phyloP scores from a whole-genome alignment of 2,113 vertebrate species.

The Oreamnos americanus region DNA sequence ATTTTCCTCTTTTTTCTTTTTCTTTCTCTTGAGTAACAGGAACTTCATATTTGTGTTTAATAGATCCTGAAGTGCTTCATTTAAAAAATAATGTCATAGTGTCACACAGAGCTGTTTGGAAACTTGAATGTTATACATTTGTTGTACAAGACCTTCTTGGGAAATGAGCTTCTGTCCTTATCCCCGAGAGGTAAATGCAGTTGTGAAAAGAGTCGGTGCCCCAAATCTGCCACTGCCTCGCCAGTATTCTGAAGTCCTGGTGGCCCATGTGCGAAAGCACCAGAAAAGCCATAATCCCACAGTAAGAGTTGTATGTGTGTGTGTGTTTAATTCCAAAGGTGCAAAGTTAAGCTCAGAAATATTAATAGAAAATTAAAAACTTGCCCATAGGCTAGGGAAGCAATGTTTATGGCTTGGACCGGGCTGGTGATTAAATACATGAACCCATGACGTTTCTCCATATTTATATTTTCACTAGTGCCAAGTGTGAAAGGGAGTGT shows the following conservation, averaged over 20 bases:
- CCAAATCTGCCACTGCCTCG: not conserved
- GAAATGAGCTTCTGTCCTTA: not conserved
- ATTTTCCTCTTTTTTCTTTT: not conserved
- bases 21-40: not conserved
- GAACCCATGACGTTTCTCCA: not conserved
- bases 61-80: not conserved
- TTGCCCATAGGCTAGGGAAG: not conserved
- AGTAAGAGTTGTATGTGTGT: too few relatives aligned
- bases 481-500: not conserved
- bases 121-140: not conserved
- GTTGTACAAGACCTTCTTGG: not conserved
- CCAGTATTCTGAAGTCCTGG: too few relatives aligned
- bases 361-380: not conserved
- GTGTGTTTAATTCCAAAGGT: not conserved
- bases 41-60: not conserved
- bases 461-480: not conserved
- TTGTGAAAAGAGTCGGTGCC: not conserved
- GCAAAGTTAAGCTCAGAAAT: not conserved
- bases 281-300: not conserved
- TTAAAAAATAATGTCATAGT: not conserved
- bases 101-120: not conserved
- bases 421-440: not conserved
- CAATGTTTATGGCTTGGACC: not conserved
- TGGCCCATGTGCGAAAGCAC: accelerated
- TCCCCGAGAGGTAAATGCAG: not conserved